Evolutionary conservation across 2,113 vertebrate species (phyloP), one percentile per base, ranked within the genome.

Genomic region (Athene cunicularia): DNA sequence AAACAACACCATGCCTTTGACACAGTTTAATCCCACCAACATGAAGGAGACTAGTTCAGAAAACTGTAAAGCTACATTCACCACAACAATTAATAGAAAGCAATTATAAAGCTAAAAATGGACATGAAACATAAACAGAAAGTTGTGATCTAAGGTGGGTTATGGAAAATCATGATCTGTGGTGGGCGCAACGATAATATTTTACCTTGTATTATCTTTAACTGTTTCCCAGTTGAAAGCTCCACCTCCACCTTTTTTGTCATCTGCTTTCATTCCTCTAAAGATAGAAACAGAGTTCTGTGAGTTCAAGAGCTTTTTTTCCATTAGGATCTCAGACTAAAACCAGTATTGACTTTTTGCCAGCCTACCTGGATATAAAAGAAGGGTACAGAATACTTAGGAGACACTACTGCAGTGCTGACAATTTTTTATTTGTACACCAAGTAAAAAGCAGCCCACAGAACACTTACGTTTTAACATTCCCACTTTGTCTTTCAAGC

Each of bases 401-500:
- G n/a, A 80, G 39, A 53, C 8, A 26, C 16, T 53, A 58, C 19
- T 55, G 8, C 28, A 87, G 10, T 30, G 21, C 24, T 86, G n/a
- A 33, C 17, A 21, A 20, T 5, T 53, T 71, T 7, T 43, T 68
- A 83, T 11, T 49, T 76, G 8, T 45, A 30, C 18, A 88, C 6
- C 9, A 23, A 60, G 37, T 71, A 76, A 68, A 4, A 77, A 80
- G 74, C 27, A 55, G 23, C 26, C 86, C 24, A 64, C 12, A 59
- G 66, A 93, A 80, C 43, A 98, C 99, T 98, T 97, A 99, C 99
- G 7, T 97, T 98, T 98, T 96, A 66, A 98, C 98, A 88, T 86
- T 99, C 35, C 97, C 98, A 82, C 97, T 98, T 50, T 98, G 98
- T 68, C 98, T 98, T 92, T 99, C 99, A 94, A 98, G 99, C 70